Conservation (phyloP, 2,113 vertebrate species). For the Seriola dumerili region DNA sequence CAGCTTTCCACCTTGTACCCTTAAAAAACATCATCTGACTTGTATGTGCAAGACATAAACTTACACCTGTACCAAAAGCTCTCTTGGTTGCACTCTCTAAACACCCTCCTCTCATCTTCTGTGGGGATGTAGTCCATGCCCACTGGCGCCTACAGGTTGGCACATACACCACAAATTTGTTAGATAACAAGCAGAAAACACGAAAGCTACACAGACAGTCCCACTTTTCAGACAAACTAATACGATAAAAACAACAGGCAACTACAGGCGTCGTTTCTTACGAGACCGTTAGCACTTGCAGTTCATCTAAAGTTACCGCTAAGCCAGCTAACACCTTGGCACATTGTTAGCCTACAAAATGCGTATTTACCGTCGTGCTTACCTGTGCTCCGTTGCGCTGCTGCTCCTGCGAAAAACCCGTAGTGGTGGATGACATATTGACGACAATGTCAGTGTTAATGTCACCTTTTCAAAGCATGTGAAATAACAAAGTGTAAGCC, state of each 20-base stretch:
- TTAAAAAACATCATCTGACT: not conserved
- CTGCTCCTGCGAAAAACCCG: conserved; percentile 54
- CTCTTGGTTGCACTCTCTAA: conserved; percentile 90
- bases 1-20: not conserved
- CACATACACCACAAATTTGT: not conserved
- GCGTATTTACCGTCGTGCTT: not conserved
- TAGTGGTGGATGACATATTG: conserved; percentile 65
- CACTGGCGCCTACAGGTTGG: conserved; percentile 73
- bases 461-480: conserved; percentile 35
- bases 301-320: not conserved
- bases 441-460: not conserved
- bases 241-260: not conserved
- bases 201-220: not conserved
- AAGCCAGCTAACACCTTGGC: conserved; percentile 53
- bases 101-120: conserved; percentile 89
- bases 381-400: conserved; percentile 55
- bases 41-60: conserved; percentile 54
- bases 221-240: not conserved
- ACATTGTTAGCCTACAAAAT: not conserved
- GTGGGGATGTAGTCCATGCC: conserved; percentile 86
- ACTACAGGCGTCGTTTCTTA: not conserved
- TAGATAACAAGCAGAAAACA: not conserved
- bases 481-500: not conserved
- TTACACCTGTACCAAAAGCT: conserved; percentile 93
- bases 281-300: not conserved